Base-by-base conservation (phyloP, 2,797 vertebrate genomes). In the Siniperca scherzeri region DNA sequence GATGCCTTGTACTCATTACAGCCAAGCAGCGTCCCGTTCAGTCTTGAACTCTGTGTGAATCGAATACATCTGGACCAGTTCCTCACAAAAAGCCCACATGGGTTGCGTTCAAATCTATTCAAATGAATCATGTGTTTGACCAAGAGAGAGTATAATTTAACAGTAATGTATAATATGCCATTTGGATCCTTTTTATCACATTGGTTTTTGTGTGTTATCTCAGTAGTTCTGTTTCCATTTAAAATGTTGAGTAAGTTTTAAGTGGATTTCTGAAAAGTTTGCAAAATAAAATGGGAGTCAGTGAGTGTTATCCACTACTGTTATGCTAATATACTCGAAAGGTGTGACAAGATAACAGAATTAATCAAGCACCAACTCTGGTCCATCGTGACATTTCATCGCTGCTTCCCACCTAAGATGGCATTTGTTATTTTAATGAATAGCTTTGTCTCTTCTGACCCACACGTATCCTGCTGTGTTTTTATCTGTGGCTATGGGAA, bases 301-400 rank as follows among this genome's bases (percentile, higher is more conserved):
- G 25, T 9, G 25, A 72, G 36, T 53, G 36, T 68, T 22, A n/a
- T 64, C 30, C 53, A 19, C 66, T 13, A 0, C 25, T 67, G n/a
- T 74, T 70, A 66, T 22, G 53, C 60, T 67, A 71, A 78, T 70
- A 5, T 10, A 3, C 27, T 64, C 14, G 1, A 52, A 25, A 69
- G 36, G 78, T 71, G 70, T 25, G 76, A 82, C 71, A 61, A 25
- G 60, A 57, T 75, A 70, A 62, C n/a, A 55, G 65, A 62, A 62
- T 40, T 60, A 71, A 75, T 66, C 27, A 11, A 67, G 76, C 70
- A 21, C 57, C 53, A 16, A 13, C 40, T 72, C 50, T 21, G 77
- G 27, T 36, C 50, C 38, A 8, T 27, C 12, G 17, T 79, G 69
- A 66, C 61, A 59, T 72, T 50, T 79, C 12, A 12, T 1, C 3